A percentile compares a stretch with the other conserved stretches of the same genome.
Evolutionary conservation across 2,113 vertebrate species (phyloP).

Genomic region (Anoura caudifer): DNA sequence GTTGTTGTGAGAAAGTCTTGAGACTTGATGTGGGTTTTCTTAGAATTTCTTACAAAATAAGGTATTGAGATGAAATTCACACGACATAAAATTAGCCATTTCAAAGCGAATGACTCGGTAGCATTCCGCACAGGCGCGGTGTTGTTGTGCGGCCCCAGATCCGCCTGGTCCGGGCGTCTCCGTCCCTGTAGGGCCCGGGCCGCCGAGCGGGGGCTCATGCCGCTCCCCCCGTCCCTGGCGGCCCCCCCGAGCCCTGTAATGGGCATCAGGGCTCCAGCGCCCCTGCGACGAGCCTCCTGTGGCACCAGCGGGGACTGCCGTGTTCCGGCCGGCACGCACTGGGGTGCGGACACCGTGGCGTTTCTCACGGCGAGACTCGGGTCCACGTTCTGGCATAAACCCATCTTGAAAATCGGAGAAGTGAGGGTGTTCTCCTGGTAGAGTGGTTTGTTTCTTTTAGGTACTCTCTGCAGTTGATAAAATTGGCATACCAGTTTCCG

Average conservation of each 20-base stretch:
- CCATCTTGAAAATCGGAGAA: background rate
- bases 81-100: accelerated
- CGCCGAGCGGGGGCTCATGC: background rate
- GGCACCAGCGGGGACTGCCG: accelerated
- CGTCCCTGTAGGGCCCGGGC: background rate
- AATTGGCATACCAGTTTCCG: background rate
- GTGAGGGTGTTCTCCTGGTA: background rate
- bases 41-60: background rate
- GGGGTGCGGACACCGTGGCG: no score
- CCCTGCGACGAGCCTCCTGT: accelerated
- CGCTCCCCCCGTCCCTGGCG: no score
- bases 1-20: background rate
- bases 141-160: no score
- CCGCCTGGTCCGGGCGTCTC: background rate
- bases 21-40: background rate
- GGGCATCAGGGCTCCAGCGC: background rate
- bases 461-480: background rate
- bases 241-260: no score
- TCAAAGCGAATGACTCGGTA: background rate
- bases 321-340: background rate
- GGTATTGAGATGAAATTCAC: background rate
- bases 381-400: background rate
- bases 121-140: background rate
- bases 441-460: background rate
- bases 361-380: background rate